A percentile compares a stretch with the other conserved stretches of the same genome.
Evolutionary conservation across 2,797 vertebrate species (phyloP).

Genomic region (Chrysocyon brachyurus): DNA sequence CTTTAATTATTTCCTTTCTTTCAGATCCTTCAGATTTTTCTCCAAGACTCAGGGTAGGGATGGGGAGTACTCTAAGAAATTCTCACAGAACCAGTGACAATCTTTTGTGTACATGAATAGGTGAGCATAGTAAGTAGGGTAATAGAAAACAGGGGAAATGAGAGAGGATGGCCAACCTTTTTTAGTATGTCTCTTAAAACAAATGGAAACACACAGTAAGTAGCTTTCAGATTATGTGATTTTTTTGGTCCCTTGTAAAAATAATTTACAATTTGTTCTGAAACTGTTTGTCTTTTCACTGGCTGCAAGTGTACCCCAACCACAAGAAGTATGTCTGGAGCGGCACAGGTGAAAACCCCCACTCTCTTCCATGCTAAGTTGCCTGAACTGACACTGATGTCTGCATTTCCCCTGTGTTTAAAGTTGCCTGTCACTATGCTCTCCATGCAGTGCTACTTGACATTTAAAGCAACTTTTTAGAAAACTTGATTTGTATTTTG

Average conservation of each 20-base stretch:
- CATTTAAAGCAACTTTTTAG: slow-evolving; percentile 64
- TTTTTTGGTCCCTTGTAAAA: slow-evolving; percentile 47
- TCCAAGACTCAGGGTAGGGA: background rate
- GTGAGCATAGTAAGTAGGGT: background rate
- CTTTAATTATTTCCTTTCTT: background rate
- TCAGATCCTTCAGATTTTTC: slow-evolving; percentile 12
- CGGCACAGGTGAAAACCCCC: background rate
- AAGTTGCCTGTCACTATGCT: background rate
- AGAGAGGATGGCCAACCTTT: background rate
- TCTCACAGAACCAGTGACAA: background rate
- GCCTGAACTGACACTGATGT: slow-evolving; percentile 5
- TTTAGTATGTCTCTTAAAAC: background rate
- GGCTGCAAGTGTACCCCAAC: background rate
- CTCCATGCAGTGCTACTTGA: background rate
- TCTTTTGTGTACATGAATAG: slow-evolving; percentile 14
- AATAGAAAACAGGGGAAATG: slow-evolving; percentile 2
- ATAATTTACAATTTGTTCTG: background rate
- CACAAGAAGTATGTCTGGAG: background rate
- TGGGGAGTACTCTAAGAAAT: background rate
- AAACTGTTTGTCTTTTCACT: slow-evolving; percentile 26
- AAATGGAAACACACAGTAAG: slow-evolving; percentile 52
- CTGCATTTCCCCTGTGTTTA: slow-evolving; percentile 49
- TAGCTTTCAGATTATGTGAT: slow-evolving; percentile 11
- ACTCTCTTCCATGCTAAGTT: background rate
- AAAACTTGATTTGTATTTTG: slow-evolving; percentile 42